Percentiles rank a stretch among this genome's conserved stretches.
phyloP scores from a whole-genome alignment of 1,140 invertebrate genomes.

The Aphidius ervi region DNA sequence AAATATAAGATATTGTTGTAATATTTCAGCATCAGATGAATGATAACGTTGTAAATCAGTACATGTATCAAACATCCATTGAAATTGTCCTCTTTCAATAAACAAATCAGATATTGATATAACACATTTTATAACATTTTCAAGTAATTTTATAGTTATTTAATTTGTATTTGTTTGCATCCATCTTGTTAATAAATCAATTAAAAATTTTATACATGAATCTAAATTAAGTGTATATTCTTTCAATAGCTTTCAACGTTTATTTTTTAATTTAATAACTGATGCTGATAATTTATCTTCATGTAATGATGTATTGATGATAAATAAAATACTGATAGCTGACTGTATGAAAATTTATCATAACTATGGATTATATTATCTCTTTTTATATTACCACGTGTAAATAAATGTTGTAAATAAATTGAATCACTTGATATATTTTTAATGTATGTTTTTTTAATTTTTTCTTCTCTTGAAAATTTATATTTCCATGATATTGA shows the following conservation, averaged over 20 bases:
- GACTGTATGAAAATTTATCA: conserved; percentile 53
- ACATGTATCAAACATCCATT: conserved; percentile 69
- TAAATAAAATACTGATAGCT: conserved; percentile 54
- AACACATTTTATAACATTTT: conserved; percentile 60
- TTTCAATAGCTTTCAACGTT: conserved; percentile 43
- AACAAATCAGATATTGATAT: conserved; percentile 70
- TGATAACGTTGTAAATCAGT: conserved; percentile 62
- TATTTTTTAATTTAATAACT: conserved; percentile 37
- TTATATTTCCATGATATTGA: conserved; percentile 45
- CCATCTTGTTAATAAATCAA: conserved; percentile 79
- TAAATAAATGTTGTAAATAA: conserved; percentile 40
- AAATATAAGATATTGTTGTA: conserved; percentile 66
- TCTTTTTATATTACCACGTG: conserved; percentile 45
- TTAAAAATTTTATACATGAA: conserved; percentile 80
- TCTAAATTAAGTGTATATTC: conserved; percentile 70
- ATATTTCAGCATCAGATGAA: conserved; percentile 66
- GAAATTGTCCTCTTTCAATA: conserved; percentile 64
- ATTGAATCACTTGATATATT: conserved; percentile 19
- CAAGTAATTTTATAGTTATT: conserved; percentile 59
- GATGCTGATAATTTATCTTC: conserved; percentile 45
- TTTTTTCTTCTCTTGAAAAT: conserved; percentile 16
- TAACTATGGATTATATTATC: conserved; percentile 15
- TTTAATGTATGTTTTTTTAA: conserved; percentile 3
- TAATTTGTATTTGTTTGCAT: conserved; percentile 54
- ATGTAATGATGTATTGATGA: conserved; percentile 42